Evolutionary conservation across 2,888 invertebrate genomes (phyloP).

Genomic region (Eristalinus aeneus): DNA sequence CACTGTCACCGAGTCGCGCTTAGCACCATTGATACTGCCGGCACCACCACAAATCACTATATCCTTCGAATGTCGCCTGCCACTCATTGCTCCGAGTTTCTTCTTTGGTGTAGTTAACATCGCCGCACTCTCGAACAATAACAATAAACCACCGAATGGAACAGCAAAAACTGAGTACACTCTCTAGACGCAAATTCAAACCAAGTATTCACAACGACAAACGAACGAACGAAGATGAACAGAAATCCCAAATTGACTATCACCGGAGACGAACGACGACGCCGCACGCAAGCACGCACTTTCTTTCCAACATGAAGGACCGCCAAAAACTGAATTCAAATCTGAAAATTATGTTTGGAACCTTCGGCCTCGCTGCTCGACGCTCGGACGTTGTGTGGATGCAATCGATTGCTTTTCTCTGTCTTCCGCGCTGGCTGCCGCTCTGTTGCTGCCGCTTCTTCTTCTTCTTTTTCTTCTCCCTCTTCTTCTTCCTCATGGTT

Average conservation of each 20-base stretch:
- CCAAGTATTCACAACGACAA: background rate
- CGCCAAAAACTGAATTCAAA: constrained; percentile 80
- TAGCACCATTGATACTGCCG: constrained; percentile 32
- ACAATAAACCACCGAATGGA: background rate
- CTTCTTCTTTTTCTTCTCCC: constrained; percentile 33
- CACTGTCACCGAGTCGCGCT: constrained; percentile 68
- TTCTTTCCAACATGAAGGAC: constrained; percentile 73
- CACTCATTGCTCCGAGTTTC: constrained; percentile 41
- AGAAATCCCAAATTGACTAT: constrained; percentile 31
- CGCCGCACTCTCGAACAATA: background rate
- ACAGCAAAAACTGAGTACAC: background rate
- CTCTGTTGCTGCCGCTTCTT: background rate
- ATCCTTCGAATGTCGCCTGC: constrained; percentile 45
- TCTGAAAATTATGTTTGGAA: constrained; percentile 60
- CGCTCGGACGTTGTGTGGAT: constrained; percentile 58
- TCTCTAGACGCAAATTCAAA: background rate
- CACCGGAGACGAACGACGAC: constrained; percentile 35
- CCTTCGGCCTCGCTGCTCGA: constrained; percentile 38
- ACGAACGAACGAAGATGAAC: background rate
- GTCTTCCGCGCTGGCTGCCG: constrained; percentile 44
- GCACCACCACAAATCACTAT: constrained; percentile 4
- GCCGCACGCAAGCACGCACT: constrained; percentile 55
- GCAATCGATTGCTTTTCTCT: constrained; percentile 67
- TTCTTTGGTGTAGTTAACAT: constrained; percentile 66
- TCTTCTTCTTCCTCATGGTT: too few relatives aligned